These are phyloP conservation scores for Stramonita haemastoma DNA, from an alignment of 2,888 invertebrate species.

Conservation along the genomic window DNA sequence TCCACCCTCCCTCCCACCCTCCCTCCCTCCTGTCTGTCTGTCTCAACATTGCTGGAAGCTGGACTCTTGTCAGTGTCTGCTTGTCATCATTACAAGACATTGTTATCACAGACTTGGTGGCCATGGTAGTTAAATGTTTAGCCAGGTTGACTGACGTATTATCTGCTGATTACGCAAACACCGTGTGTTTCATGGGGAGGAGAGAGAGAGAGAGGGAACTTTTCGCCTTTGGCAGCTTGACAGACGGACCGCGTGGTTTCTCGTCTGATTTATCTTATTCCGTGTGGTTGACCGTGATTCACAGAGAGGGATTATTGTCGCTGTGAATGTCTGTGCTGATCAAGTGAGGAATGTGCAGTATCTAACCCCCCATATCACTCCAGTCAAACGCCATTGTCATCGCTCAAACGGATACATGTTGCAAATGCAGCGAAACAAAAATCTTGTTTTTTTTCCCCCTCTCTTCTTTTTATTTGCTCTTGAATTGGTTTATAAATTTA, in stretches of 20 bases:
- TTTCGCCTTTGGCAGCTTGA: constrained; percentile 12
- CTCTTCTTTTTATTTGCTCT: neutral
- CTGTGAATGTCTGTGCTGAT: neutral
- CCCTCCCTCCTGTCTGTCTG: neutral
- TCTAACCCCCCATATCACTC: neutral
- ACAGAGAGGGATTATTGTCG: neutral
- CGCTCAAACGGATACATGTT: neutral
- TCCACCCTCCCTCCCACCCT: neutral
- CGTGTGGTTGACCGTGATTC: neutral
- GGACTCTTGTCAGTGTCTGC: neutral
- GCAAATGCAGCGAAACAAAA: neutral
- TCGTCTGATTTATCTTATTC: constrained; percentile 20
- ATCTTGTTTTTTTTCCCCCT: neutral
- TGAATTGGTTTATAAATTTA: neutral
- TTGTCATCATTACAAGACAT: neutral
- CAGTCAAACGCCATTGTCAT: neutral
- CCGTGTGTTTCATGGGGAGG: constrained; percentile 2
- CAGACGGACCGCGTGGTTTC: neutral
- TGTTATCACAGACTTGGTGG: neutral
- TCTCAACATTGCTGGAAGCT: neutral
- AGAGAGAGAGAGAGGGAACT: neutral
- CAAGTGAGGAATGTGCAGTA: neutral
- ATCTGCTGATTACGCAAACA: constrained; percentile 32
- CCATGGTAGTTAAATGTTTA: neutral
- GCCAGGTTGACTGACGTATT: neutral